phyloP scores from a whole-genome alignment of 2,888 invertebrate species.

The Eilema caniola region DNA sequence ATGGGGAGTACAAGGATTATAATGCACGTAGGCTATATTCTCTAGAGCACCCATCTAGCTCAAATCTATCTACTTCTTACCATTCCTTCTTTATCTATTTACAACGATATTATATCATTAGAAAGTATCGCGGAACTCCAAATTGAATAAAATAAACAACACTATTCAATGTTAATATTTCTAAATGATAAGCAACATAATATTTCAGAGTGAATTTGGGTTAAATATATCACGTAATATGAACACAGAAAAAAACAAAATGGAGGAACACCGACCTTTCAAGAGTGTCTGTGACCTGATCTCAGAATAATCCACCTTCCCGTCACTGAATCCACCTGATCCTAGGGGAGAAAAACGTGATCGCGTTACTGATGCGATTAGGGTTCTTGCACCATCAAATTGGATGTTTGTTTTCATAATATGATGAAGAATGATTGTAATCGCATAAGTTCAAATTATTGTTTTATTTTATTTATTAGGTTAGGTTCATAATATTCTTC shows the following conservation, averaged over 20 bases:
- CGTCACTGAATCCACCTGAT: slow-evolving; percentile 22
- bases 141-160: no score
- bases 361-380: slow-evolving; percentile 32
- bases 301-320: slow-evolving; percentile 36
- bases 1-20: no score
- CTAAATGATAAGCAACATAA: no score
- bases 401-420: slow-evolving; percentile 18
- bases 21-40: no score
- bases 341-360: slow-evolving; percentile 38
- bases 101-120: no score
- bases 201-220: neutral
- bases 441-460: neutral
- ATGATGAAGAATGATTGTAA: slow-evolving; percentile 8
- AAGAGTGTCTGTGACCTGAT: slow-evolving; percentile 22
- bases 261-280: slow-evolving; percentile 9
- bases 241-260: neutral
- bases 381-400: slow-evolving; percentile 20
- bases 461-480: no score
- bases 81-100: no score
- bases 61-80: no score
- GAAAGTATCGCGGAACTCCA: no score
- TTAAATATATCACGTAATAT: neutral
- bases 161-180: no score
- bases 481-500: neutral
- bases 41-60: no score